Base-by-base conservation (phyloP, 2,888 invertebrate genomes). In the Strigamia maritima region DNA sequence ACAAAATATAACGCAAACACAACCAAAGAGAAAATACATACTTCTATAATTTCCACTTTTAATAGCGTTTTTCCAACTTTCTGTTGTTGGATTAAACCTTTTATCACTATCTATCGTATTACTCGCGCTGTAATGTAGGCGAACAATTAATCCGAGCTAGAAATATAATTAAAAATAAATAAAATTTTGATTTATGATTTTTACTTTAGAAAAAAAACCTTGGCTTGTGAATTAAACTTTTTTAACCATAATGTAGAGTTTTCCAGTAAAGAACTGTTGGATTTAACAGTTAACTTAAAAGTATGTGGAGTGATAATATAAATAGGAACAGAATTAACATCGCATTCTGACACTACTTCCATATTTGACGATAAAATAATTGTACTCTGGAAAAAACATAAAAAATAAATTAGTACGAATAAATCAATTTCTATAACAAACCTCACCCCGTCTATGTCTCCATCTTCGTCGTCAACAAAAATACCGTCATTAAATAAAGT, bases 11-110 rank as follows among this genome's bases (percentile, higher is more conserved):
- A 38, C 10, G 38, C 10, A 38, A 8, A 38, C 6, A 44, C 2
- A 44, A 44, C 12, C 14, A 1, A 44, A 44, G 4, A 14, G 4
- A 44, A 44, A 14, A 12, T 12, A n/a, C 4, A 24, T 65, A 65
- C 60, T 65, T 22, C 24, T 65, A 12, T 65, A 19, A 65, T 65
- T 65, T 65, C 60, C 60, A 24, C 19, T 65, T 65, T 65, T 65
- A 0, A 65, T 65, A 2, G 22, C 22, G 22, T n/a, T 65, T 65
- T 65, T 65, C 60, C 60, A 65, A 24, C 24, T 65, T 65, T 65
- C 60, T n/a, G 60, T 65, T 0, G 60, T 65, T 22, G 60, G 12
- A 24, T 22, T 24, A 65, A 65, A 65, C 24, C 22, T 65, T 65
- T 65, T 24, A 6, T 65, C 60, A n/a, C 12, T 65, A n/a, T 65